Conservation (phyloP, 2,888 invertebrate genomes). For the Amphiduros pacificus region DNA sequence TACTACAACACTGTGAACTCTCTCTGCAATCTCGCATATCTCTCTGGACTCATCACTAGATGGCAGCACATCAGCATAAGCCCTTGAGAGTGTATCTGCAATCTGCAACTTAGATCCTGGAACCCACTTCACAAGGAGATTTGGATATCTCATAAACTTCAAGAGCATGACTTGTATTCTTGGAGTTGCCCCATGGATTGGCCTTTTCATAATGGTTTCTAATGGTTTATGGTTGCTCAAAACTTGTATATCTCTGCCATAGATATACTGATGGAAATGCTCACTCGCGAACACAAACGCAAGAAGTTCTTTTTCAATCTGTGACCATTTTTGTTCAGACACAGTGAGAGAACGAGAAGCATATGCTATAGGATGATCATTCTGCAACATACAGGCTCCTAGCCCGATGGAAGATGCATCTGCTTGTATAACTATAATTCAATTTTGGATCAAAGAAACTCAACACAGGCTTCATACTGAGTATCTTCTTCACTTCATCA, state of each 20-base stretch:
- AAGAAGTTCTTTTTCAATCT: conserved; percentile 22
- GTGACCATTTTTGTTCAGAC: conserved; percentile 15
- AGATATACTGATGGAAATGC: conserved; percentile 18
- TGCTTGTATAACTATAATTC: conserved; percentile 8
- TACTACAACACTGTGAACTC: not conserved
- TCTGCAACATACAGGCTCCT: conserved; percentile 12
- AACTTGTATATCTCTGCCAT: conserved; percentile 4
- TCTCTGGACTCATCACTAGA: no score
- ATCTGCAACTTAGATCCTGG: not conserved
- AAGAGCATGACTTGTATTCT: conserved; percentile 1
- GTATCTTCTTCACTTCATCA: conserved; percentile 3
- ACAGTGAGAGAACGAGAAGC: conserved; percentile 11
- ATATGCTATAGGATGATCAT: conserved; percentile 15
- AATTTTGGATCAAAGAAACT: conserved; percentile 17
- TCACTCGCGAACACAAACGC: conserved; percentile 18
- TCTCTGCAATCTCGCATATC: not conserved
- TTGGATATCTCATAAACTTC: not conserved
- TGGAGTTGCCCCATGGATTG: not conserved
- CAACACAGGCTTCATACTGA: conserved; percentile 12
- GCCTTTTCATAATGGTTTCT: not conserved
- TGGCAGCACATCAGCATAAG: no score
- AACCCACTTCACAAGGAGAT: not conserved
- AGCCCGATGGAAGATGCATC: conserved; percentile 18
- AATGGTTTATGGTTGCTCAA: not conserved
- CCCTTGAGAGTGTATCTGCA: not conserved